Percentiles rank a stretch among this genome's conserved stretches.
Evolutionary conservation across 2,888 invertebrate species (phyloP).

Genomic region (Loripinus fragilis): DNA sequence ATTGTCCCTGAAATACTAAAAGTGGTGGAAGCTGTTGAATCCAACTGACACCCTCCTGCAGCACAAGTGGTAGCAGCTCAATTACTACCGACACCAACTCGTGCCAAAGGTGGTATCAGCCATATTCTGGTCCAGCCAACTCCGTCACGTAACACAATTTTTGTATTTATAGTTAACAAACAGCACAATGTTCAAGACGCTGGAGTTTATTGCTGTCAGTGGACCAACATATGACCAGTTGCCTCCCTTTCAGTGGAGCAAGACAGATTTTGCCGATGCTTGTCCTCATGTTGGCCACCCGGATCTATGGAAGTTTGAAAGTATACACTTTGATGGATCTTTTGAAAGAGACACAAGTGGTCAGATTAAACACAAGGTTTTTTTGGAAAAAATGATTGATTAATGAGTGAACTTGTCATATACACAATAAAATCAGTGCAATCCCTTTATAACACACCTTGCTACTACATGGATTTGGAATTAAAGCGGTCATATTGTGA

Average conservation of each 20-base stretch:
- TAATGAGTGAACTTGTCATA: neutral
- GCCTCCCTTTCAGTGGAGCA: constrained; percentile 91
- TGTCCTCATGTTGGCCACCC: constrained; percentile 89
- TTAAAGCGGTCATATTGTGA: too few species aligned
- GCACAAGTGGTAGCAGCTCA: too few species aligned
- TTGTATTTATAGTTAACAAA: constrained; percentile 72
- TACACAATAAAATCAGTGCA: too few species aligned
- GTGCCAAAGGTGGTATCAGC: too few species aligned
- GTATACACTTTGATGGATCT: constrained; percentile 78
- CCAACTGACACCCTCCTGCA: too few species aligned
- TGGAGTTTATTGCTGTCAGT: constrained; percentile 86
- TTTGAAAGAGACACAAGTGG: constrained; percentile 6
- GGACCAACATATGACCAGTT: constrained; percentile 87
- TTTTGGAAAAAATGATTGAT: neutral
- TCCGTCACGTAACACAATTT: too few species aligned
- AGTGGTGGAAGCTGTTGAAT: too few species aligned
- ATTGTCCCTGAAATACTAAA: too few species aligned
- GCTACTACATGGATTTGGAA: too few species aligned
- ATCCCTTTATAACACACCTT: too few species aligned
- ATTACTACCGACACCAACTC: too few species aligned
- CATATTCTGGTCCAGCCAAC: too few species aligned
- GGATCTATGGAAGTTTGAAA: constrained; percentile 89
- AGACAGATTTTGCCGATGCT: constrained; percentile 86
- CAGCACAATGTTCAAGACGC: constrained; percentile 66
- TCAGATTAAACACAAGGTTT: neutral